Base-by-base conservation (phyloP, 2,888 invertebrate species). In the Nowickia ferox region DNA sequence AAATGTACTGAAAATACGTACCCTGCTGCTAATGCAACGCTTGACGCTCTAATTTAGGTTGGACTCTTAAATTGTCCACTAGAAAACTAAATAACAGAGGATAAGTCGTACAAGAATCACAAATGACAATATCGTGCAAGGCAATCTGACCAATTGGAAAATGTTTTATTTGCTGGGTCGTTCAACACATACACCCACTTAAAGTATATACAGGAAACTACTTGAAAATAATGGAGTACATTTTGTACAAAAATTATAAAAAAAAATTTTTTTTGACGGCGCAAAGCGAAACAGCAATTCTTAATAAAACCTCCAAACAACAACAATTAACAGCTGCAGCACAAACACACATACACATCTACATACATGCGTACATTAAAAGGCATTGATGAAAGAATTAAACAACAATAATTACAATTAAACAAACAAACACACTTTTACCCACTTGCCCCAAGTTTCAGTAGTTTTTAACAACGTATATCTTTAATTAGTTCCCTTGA, bases 401-500 rank as follows among this genome's bases (percentile, higher is more conserved):
- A 81, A 74, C 59, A 65, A 15, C 53, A 51, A 68, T 17, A 68
- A 59, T 46, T 48, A 59, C 57, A 48, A 72, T 38, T 40, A 57
- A 51, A 10, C 13, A 44, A 53, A 63, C n/a, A 55, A 1, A 17
- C 68, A 63, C 53, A 44, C 19, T 42, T 11, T 1, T 17, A 71
- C 42, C 55, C 40, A 65, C 71, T 89, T 84, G 87, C 87, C 38
- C 10, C 53, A 59, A 66, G 65, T 66, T 66, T 68, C 59, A 91
- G 90, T 91, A 88, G 90, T 89, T 91, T 90, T 88, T 30, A 30
- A 90, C 6, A 89, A 90, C 91, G 91, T 91, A 91, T 91, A 92
- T 92, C 91, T 90, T 90, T 92, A 92, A 92, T 92, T 92, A 92
- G 91, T 90, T 91, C 92, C 91, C 87, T 79, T n/a, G 87, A 83